Percentiles rank a stretch among this genome's conserved stretches.
phyloP scores from a whole-genome alignment of 2,797 vertebrate genomes.

The Podarcis lilfordi region DNA sequence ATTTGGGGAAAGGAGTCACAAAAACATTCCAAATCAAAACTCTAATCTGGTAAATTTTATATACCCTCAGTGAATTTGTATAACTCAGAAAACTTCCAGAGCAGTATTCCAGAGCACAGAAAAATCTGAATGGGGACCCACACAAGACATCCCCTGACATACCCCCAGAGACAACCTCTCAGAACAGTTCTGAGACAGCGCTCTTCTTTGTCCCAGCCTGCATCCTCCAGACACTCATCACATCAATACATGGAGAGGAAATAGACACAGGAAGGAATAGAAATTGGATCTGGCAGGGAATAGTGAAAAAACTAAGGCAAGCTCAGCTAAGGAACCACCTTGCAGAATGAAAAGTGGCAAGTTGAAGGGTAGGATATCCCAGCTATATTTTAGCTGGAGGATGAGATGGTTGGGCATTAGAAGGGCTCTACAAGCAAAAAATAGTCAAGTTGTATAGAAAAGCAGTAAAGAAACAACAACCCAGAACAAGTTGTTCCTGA shows the following conservation, averaged over 20 bases:
- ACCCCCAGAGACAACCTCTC: background rate
- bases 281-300: background rate
- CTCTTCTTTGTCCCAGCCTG: background rate
- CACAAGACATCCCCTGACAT: background rate
- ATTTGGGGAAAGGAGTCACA: background rate
- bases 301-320: background rate
- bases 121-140: background rate
- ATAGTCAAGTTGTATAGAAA: no score
- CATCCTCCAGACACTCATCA: background rate
- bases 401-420: background rate
- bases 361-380: background rate
- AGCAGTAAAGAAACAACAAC: background rate
- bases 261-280: background rate
- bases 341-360: background rate
- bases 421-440: no score
- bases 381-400: background rate
- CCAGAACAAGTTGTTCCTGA: background rate
- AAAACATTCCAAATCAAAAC: no score
- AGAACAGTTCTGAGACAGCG: background rate
- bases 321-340: background rate
- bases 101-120: background rate
- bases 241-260: background rate
- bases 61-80: no score
- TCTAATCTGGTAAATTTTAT: no score
- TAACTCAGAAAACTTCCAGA: background rate